phyloP scores from a whole-genome alignment of 2,797 vertebrate species.

The Urosaurus nigricauda region DNA sequence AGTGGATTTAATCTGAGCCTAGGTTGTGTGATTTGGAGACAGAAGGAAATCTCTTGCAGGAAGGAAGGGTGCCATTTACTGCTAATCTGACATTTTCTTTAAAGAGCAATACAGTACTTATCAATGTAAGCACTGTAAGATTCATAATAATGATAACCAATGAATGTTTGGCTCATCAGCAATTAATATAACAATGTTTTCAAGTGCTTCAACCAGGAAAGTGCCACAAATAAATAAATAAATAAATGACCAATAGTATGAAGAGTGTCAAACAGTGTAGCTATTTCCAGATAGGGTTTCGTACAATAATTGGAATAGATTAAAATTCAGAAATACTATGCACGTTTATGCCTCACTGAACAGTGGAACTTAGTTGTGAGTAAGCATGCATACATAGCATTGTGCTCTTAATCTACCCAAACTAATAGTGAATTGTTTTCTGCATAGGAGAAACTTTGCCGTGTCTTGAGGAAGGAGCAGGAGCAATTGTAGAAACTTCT shows the following conservation, averaged over 20 bases:
- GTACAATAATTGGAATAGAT: rapidly evolving
- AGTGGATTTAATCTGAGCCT: too few species aligned
- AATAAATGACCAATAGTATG: not conserved
- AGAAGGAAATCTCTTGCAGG: not conserved
- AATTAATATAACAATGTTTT: not conserved
- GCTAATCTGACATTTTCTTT: not conserved
- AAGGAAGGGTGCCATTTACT: not conserved
- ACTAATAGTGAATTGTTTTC: slow-evolving; percentile 9
- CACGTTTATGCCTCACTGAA: not conserved
- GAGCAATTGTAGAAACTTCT: slow-evolving; percentile 17
- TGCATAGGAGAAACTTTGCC: slow-evolving; percentile 3
- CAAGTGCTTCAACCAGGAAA: not conserved
- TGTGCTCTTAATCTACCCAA: not conserved
- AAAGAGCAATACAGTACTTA: not conserved
- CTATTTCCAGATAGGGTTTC: slow-evolving; percentile 1
- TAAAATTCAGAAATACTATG: not conserved
- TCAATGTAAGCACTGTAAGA: not conserved
- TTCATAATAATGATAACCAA: not conserved
- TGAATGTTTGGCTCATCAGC: not conserved
- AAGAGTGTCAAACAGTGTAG: not conserved
- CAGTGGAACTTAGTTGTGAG: not conserved
- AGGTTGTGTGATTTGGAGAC: not conserved
- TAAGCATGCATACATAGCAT: not conserved
- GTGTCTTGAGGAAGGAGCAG: not conserved
- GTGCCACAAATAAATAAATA: not conserved